phyloP scores from a whole-genome alignment of 2,888 invertebrate genomes.

The Scaptomyza flava region DNA sequence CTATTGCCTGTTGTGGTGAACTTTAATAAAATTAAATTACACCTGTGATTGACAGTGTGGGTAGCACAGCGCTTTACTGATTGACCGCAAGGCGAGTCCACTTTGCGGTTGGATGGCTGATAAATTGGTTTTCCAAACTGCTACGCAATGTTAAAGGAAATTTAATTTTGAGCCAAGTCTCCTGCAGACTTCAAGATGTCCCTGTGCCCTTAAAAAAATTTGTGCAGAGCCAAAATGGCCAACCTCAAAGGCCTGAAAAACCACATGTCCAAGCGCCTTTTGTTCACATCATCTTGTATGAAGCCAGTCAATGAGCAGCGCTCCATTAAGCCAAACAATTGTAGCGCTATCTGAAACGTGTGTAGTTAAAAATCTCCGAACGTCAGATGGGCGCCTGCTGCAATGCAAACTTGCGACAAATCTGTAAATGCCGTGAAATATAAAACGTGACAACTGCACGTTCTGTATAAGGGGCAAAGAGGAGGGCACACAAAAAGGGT shows the following conservation, averaged over 20 bases:
- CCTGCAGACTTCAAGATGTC: conserved; percentile 16
- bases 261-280: not conserved
- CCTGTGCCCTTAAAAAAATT: not conserved
- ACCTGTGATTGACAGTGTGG: conserved; percentile 50
- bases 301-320: conserved; percentile 26
- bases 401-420: conserved; percentile 45
- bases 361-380: conserved; percentile 16
- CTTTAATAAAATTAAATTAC: conserved; percentile 42
- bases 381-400: conserved; percentile 23
- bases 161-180: conserved; percentile 4
- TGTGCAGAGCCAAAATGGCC: not conserved
- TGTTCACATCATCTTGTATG: conserved; percentile 10
- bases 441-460: conserved; percentile 55
- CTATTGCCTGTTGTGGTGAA: conserved; percentile 18
- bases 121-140: conserved; percentile 33
- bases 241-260: not conserved
- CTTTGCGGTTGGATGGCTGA: conserved; percentile 21
- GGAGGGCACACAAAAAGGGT: not conserved
- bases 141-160: not conserved
- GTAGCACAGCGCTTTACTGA: conserved; percentile 8
- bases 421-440: conserved; percentile 53
- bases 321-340: conserved; percentile 34
- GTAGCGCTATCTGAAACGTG: conserved; percentile 50
- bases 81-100: conserved; percentile 37
- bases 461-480: not conserved